Evolutionary conservation across 2,888 invertebrate species (phyloP), one percentile per base, ranked within the genome.

Genomic region (Noctua comes): DNA sequence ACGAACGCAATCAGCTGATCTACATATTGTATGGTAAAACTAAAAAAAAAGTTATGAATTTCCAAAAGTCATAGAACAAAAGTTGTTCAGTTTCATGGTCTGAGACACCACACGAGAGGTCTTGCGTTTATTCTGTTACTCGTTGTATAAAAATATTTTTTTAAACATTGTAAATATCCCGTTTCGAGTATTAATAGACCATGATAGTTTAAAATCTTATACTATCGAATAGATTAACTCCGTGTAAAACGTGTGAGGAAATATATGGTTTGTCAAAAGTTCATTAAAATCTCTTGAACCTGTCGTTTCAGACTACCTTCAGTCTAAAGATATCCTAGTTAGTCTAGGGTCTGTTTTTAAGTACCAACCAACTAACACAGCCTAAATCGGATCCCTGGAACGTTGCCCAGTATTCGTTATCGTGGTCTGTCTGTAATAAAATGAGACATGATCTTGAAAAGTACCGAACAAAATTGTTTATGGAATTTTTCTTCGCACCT

Each of bases 371-470:
- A 16, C 31, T 27, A 27, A 62, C 16, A 27, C 1, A 46, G 24
- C 27, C 27, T 73, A 5, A 16, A 73, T 21, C 3, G 2, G 13
- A 10, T 1, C 6, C 5, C 27, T 21, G 10, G n/a, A n/a, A 27
- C 3, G 1, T 48, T 75, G 5, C 6, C 16, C 27, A 27, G n/a
- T 57, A 57, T n/a, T 54, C 5, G n/a, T 57, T 4, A 57, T 0
- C 10, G 24, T 10, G n/a, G n/a, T n/a, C n/a, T n/a, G 54, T n/a
- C 11, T 11, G 11, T n/a, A 36, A 11, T 54, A 24, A 11, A 3
- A 57, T n/a, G n/a, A n/a, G 8, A 40, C 65, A 46, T 27, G 5
- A 73, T 73, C 6, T 73, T 51, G 21, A 24, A 73, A 27, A 73
- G 10, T 36, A 10, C 21, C 21, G 0, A 54, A 54, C 7, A 2